phyloP scores from a whole-genome alignment of 2,113 vertebrate genomes.

The Corynorhinus townsendii region DNA sequence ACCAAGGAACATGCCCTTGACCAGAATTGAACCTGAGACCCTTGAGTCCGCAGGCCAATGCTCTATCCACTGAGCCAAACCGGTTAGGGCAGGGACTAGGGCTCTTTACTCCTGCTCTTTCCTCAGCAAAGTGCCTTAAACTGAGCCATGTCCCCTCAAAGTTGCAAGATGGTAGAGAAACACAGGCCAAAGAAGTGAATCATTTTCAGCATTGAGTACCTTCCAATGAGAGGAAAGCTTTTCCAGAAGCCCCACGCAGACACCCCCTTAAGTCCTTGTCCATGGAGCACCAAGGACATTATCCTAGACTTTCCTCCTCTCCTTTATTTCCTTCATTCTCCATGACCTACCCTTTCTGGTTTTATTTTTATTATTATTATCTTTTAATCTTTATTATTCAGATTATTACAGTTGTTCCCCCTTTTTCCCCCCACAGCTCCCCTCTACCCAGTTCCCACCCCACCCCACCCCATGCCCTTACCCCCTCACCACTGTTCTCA shows the following conservation, averaged over 20 bases:
- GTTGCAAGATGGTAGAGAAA: not conserved
- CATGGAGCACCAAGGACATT: not conserved
- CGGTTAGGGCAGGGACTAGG: no score
- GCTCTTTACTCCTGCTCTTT: not conserved
- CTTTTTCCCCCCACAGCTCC: no score
- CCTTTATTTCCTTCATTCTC: not conserved
- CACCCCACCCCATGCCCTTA: no score
- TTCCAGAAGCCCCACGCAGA: not conserved
- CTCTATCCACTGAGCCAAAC: no score
- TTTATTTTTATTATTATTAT: no score
- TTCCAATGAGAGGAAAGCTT: not conserved
- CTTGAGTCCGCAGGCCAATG: no score
- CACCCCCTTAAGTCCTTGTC: not conserved
- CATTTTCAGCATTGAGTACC: not conserved
- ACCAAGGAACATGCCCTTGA: no score
- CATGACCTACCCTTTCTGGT: not conserved
- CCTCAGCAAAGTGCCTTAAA: not conserved
- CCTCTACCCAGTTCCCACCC: no score
- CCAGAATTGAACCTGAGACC: no score
- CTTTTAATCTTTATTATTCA: no score
- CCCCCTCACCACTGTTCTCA: no score
- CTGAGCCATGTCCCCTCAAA: not conserved
- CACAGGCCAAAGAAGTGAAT: not conserved
- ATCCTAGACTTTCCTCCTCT: not conserved
- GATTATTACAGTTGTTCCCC: no score